Conservation (phyloP, 2,888 invertebrate species). For the Psylliodes chrysocephalus region DNA sequence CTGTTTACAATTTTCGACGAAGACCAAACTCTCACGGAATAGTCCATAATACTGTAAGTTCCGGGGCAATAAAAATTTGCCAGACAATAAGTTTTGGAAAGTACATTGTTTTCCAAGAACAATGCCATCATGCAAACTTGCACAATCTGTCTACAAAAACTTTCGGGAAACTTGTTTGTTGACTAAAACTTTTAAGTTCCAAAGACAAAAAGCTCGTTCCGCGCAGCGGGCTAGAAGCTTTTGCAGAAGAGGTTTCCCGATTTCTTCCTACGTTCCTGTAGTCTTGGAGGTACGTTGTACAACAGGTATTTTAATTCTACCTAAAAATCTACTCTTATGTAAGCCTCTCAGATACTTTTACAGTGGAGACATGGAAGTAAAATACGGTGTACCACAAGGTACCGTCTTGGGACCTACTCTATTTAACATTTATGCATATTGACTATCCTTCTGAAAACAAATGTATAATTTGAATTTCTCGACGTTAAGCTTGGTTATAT, state of each 20-base stretch:
- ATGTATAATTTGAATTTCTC: too few relatives aligned
- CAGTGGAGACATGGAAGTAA: too few relatives aligned
- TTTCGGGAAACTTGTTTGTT: slow-evolving; percentile 53
- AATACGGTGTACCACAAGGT: too few relatives aligned
- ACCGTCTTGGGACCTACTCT: too few relatives aligned
- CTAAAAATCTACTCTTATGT: too few relatives aligned
- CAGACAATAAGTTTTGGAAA: slow-evolving; percentile 55
- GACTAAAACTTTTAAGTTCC: slow-evolving; percentile 51
- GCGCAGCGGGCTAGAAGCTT: slow-evolving; percentile 14
- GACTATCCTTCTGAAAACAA: too few relatives aligned
- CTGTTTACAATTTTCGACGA: slow-evolving; percentile 3
- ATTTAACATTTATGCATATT: too few relatives aligned
- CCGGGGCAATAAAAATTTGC: slow-evolving; percentile 55
- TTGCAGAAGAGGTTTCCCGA: slow-evolving; percentile 36
- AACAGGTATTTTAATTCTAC: too few relatives aligned
- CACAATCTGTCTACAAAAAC: slow-evolving; percentile 58
- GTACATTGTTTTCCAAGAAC: slow-evolving; percentile 58
- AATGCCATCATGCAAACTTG: slow-evolving; percentile 57
- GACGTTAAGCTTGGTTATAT: too few relatives aligned
- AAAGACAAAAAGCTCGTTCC: slow-evolving; percentile 47
- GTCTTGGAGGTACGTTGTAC: neutral
- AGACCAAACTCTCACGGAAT: slow-evolving; percentile 38
- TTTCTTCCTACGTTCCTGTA: slow-evolving; percentile 30
- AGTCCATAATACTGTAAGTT: slow-evolving; percentile 43
- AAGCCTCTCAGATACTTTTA: too few relatives aligned